phyloP scores from a whole-genome alignment of 2,797 vertebrate genomes.

The Cheracebus regulus region DNA sequence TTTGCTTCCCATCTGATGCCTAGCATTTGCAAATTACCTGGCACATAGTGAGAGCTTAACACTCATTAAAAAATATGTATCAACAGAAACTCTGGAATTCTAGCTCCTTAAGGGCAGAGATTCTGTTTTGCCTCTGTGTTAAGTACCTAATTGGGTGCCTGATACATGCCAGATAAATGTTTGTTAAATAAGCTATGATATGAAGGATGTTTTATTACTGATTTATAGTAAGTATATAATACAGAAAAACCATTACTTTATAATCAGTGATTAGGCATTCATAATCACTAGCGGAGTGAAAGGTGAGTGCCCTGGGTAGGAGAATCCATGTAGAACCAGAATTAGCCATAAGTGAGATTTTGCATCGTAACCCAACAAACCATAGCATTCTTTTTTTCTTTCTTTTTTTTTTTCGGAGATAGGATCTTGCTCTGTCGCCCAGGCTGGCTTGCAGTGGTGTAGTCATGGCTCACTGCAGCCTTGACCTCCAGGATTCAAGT shows the following conservation, averaged over 20 bases:
- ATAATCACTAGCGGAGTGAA: constrained; percentile 1
- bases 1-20: background rate
- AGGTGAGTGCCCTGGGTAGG: background rate
- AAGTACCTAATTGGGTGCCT: background rate
- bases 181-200: background rate
- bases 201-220: background rate
- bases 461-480: no score
- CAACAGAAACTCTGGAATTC: background rate
- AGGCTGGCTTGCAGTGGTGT: no score
- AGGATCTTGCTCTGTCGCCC: no score
- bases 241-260: background rate
- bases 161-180: background rate
- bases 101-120: background rate
- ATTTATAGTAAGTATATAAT: background rate
- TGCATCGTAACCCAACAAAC: background rate
- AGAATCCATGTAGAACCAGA: background rate
- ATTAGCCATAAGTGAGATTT: background rate
- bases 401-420: no score
- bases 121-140: background rate
- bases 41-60: background rate
- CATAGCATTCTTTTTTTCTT: background rate
- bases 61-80: background rate
- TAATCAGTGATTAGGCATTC: background rate
- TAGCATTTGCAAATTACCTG: background rate
- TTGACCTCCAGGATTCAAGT: no score